phyloP scores from a whole-genome alignment of 2,888 invertebrate species.

The Cistogaster globosa region DNA sequence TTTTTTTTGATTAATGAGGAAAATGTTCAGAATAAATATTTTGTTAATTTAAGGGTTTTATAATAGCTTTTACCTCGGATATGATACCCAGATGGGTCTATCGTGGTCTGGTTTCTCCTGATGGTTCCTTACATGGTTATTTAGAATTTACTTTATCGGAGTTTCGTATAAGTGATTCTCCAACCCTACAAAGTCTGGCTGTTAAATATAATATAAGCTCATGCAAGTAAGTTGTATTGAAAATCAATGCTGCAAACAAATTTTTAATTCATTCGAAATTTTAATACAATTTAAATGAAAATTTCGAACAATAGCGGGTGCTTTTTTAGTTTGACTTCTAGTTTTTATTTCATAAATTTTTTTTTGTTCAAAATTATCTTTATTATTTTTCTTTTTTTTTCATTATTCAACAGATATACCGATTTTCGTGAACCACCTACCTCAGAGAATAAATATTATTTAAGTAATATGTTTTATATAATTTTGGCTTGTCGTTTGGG shows the following conservation, averaged over 20 bases:
- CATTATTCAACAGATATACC: constrained; percentile 85
- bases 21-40: not conserved
- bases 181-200: constrained; percentile 82
- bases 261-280: not conserved
- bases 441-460: constrained; percentile 85
- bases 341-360: too few relatives aligned
- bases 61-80: constrained; percentile 98
- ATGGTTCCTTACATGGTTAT: constrained; percentile 88
- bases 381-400: constrained; percentile 17
- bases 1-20: too few relatives aligned
- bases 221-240: constrained; percentile 85
- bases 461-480: constrained; percentile 93
- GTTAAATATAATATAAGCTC: constrained; percentile 84
- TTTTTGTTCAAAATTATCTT: constrained; percentile 5
- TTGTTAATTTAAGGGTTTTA: constrained; percentile 89
- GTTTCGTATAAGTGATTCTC: constrained; percentile 88
- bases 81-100: constrained; percentile 96
- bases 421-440: constrained; percentile 91
- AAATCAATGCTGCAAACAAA: not conserved
- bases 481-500: constrained; percentile 94
- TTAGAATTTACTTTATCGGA: constrained; percentile 90
- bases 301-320: too few relatives aligned
- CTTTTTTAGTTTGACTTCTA: too few relatives aligned
- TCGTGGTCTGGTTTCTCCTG: constrained; percentile 84
- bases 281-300: too few relatives aligned